Conservation (phyloP, 2,797 vertebrate species). For the Argyrosomus regius region DNA sequence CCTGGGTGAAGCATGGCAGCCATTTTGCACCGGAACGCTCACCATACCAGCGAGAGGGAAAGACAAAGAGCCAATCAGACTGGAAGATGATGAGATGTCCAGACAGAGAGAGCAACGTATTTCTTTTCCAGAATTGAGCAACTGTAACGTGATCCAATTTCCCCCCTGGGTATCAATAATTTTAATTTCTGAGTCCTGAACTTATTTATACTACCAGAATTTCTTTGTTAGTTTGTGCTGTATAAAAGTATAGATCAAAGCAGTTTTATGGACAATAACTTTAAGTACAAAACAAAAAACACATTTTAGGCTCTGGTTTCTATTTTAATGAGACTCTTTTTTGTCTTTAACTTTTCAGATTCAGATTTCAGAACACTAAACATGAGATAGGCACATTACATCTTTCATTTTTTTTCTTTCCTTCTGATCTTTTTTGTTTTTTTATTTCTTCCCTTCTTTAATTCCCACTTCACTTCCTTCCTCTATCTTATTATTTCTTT, state of each 20-base stretch:
- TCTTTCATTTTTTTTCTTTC: not conserved
- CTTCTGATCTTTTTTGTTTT: not conserved
- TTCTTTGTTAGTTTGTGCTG: too few species aligned
- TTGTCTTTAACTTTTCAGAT: not conserved
- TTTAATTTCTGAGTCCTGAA: too few species aligned
- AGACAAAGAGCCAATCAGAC: too few species aligned
- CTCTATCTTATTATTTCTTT: not conserved
- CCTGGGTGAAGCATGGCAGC: too few species aligned
- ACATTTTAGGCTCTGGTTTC: not conserved
- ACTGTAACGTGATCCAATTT: too few species aligned
- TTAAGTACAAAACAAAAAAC: not conserved
- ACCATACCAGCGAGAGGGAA: too few species aligned
- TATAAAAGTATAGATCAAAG: too few species aligned
- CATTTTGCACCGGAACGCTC: too few species aligned
- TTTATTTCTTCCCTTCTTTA: not conserved
- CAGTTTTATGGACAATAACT: not conserved
- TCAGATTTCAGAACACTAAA: not conserved
- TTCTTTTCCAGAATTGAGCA: too few species aligned
- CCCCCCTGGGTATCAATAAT: too few species aligned
- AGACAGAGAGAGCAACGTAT: too few species aligned
- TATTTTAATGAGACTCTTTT: not conserved
- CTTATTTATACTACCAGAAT: not conserved
- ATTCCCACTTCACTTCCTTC: not conserved
- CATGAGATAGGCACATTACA: not conserved
- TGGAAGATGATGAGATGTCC: too few species aligned